Percentiles rank a stretch among this genome's conserved stretches.
Conservation (phyloP, 2,797 vertebrate species). For the Phoebastria nigripes region DNA sequence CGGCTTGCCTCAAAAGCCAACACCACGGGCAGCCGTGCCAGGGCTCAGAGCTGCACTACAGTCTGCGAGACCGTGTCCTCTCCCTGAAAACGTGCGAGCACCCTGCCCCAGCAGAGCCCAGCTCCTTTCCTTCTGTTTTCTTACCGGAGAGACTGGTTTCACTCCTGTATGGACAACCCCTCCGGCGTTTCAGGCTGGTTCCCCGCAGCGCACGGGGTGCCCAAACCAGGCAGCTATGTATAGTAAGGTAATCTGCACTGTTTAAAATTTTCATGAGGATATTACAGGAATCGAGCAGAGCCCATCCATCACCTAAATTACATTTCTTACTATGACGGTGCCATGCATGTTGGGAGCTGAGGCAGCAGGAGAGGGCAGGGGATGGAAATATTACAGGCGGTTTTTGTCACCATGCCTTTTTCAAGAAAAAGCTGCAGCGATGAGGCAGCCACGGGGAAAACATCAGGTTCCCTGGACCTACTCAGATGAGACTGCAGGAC, state of each 20-base stretch:
- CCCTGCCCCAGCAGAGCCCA: neutral
- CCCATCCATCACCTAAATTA: neutral
- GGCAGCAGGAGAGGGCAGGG: neutral
- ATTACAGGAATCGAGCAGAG: neutral
- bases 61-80: too few species aligned
- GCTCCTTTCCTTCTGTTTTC: neutral
- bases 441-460: rapidly evolving
- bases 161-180: neutral
- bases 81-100: rapidly evolving
- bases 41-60: neutral
- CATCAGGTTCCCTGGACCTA: neutral
- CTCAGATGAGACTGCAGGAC: neutral
- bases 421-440: neutral
- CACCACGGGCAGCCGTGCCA: neutral
- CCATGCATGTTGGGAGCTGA: neutral
- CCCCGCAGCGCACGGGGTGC: neutral
- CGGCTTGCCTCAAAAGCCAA: rapidly evolving
- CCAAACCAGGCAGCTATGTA: neutral
- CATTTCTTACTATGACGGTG: neutral
- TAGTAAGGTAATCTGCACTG: neutral
- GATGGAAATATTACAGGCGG: neutral
- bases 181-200: neutral
- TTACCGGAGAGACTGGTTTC: neutral
- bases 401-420: neutral
- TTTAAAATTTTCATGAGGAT: neutral